A percentile compares a stretch with the other conserved stretches of the same genome.
phyloP scores from a whole-genome alignment of 1,140 invertebrate genomes.

The Megathymus violae region DNA sequence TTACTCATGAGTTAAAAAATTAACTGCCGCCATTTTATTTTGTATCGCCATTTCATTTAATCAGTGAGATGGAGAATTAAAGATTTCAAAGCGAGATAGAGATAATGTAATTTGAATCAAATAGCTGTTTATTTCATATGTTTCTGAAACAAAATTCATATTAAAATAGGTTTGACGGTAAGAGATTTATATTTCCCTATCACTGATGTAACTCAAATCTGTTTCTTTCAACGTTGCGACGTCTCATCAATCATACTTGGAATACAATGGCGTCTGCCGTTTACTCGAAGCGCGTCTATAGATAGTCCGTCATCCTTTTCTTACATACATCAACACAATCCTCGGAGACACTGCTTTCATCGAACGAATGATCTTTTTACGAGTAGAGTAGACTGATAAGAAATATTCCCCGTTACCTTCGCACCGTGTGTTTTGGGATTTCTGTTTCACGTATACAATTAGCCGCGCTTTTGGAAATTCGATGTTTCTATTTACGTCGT shows the following conservation, averaged over 20 bases:
- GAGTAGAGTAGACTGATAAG: conserved; percentile 79
- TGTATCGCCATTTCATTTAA: conserved; percentile 84
- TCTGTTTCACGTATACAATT: conserved; percentile 74
- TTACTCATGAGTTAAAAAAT: conserved; percentile 1
- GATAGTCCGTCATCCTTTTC: conserved; percentile 84
- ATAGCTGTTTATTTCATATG: conserved; percentile 18
- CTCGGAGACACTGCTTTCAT: conserved; percentile 76
- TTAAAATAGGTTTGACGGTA: conserved; percentile 7
- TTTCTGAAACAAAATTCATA: conserved; percentile 19
- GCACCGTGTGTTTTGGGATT: conserved; percentile 78
- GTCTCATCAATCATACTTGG: conserved; percentile 35
- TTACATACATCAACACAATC: conserved; percentile 80
- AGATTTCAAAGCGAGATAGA: conserved; percentile 82
- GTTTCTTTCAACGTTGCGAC: conserved; percentile 16
- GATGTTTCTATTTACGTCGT: conserved; percentile 17
- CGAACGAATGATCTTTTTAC: conserved; percentile 77
- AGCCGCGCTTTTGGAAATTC: conserved; percentile 68
- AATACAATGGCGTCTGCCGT: conserved; percentile 77
- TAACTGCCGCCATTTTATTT: conserved; percentile 69
- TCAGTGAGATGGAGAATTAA: conserved; percentile 81
- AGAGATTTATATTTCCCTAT: conserved; percentile 2
- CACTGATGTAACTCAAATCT: conserved; percentile 6
- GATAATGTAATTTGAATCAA: conserved; percentile 62
- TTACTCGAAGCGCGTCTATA: conserved; percentile 76
- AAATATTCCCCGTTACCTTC: conserved; percentile 83